A percentile compares a stretch with the other conserved stretches of the same genome.
These are phyloP conservation scores for Arge pagana DNA, from an alignment of 2,888 invertebrate genomes.

Conservation along the genomic window DNA sequence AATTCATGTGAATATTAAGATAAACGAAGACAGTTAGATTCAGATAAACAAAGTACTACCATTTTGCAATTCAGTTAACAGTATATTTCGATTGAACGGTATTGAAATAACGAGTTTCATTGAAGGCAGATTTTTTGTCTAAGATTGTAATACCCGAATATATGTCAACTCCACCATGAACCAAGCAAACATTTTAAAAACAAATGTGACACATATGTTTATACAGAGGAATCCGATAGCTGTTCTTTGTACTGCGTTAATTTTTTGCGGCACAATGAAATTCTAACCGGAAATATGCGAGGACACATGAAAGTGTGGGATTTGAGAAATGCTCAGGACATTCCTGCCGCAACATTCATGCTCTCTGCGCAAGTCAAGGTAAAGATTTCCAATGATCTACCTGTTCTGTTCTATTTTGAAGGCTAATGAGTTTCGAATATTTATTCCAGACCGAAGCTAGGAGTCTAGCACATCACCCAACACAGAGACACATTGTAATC, in stretches of 20 bases:
- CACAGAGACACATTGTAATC: slow-evolving; percentile 82
- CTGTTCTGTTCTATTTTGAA: background rate
- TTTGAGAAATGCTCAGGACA: slow-evolving; percentile 67
- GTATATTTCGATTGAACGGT: too few species aligned
- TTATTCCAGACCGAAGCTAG: slow-evolving; percentile 69
- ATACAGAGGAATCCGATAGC: slow-evolving; percentile 79
- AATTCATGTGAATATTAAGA: too few species aligned
- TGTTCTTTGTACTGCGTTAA: slow-evolving; percentile 78
- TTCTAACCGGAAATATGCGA: slow-evolving; percentile 83
- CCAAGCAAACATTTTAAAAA: slow-evolving; percentile 16
- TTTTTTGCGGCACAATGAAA: slow-evolving; percentile 75
- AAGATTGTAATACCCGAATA: background rate
- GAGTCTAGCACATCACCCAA: slow-evolving; percentile 81
- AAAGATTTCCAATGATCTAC: slow-evolving; percentile 19
- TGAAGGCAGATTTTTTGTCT: slow-evolving; percentile 40
- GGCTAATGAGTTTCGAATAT: background rate
- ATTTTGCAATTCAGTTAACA: too few species aligned
- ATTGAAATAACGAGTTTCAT: too few species aligned
- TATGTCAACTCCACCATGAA: slow-evolving; percentile 4
- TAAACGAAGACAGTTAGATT: too few species aligned
- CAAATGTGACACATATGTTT: slow-evolving; percentile 33
- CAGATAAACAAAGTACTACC: too few species aligned
- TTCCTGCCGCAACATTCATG: slow-evolving; percentile 73
- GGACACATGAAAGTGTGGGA: slow-evolving; percentile 93
- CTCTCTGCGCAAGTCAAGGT: slow-evolving; percentile 68